Evolutionary conservation across 2,113 vertebrate species (phyloP).

Genomic region (Caretta caretta): DNA sequence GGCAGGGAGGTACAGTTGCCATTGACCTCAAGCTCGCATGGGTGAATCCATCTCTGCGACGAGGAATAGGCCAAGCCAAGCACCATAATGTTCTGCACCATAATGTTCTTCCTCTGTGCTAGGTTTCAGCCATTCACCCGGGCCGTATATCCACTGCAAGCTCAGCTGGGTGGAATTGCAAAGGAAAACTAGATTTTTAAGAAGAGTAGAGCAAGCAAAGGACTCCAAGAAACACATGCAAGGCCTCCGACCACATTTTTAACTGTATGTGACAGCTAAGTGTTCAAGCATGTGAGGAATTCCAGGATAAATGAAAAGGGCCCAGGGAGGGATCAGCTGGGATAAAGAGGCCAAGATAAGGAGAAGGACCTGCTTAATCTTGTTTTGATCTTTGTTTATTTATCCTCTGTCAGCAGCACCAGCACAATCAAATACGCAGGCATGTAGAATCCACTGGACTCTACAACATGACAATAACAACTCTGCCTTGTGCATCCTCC

Average conservation of each 20-base stretch:
- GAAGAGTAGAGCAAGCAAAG: constrained; percentile 1
- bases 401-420: constrained; percentile 63
- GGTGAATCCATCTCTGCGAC: neutral
- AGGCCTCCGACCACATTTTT: constrained; percentile 12
- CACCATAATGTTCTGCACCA: neutral
- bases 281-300: constrained; percentile 70
- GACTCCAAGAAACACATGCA: constrained; percentile 1
- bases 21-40: neutral
- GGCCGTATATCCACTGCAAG: neutral
- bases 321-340: constrained; percentile 55
- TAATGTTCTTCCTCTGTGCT: neutral
- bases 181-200: constrained; percentile 5
- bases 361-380: constrained; percentile 71
- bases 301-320: constrained; percentile 62
- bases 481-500: neutral
- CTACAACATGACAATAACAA: constrained; percentile 46
- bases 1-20: neutral
- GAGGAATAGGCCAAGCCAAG: neutral
- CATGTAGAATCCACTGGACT: constrained; percentile 51
- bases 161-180: neutral
- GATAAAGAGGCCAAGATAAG: constrained; percentile 67
- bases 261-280: constrained; percentile 70
- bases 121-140: neutral
- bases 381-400: constrained; percentile 77
- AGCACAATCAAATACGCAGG: constrained; percentile 67